phyloP scores from a whole-genome alignment of 2,797 vertebrate species.

The Nannoperca australis region DNA sequence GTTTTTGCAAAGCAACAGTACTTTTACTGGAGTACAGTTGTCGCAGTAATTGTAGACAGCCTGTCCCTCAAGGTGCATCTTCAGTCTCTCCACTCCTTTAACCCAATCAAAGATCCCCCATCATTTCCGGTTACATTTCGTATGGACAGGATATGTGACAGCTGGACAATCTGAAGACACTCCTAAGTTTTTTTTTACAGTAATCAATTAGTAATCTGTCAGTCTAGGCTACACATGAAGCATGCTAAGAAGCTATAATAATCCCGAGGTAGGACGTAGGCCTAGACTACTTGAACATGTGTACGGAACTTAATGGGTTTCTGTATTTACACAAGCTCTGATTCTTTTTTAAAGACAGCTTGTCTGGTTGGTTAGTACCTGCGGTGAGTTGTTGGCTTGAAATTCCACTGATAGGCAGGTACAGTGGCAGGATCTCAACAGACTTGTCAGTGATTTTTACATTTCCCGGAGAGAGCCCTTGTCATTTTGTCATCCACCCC shows the following conservation, averaged over 20 bases:
- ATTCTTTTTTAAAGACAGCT: slow-evolving; percentile 34
- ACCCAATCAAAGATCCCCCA: too few relatives aligned
- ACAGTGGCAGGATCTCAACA: slow-evolving; percentile 50
- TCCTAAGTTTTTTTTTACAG: background rate
- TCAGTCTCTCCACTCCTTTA: too few relatives aligned
- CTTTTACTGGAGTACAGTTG: too few relatives aligned
- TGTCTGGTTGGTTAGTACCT: slow-evolving; percentile 22
- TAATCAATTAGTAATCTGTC: background rate
- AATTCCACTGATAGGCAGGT: slow-evolving; percentile 38
- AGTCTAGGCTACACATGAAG: background rate
- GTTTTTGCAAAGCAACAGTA: too few relatives aligned
- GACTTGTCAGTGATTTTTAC: slow-evolving; percentile 67
- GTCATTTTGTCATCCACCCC: slow-evolving; percentile 78
- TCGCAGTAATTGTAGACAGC: too few relatives aligned
- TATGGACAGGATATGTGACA: background rate
- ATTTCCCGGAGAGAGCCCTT: slow-evolving; percentile 61
- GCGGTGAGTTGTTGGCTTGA: slow-evolving; percentile 46
- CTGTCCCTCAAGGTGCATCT: too few relatives aligned
- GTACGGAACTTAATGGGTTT: background rate
- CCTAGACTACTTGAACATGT: background rate
- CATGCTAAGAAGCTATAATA: background rate
- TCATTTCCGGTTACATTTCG: background rate
- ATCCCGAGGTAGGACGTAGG: too few relatives aligned
- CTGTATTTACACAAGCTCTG: background rate
- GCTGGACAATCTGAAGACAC: background rate